Evolutionary conservation across 2,888 invertebrate genomes (phyloP).

Genomic region (Dilophus febrilis): DNA sequence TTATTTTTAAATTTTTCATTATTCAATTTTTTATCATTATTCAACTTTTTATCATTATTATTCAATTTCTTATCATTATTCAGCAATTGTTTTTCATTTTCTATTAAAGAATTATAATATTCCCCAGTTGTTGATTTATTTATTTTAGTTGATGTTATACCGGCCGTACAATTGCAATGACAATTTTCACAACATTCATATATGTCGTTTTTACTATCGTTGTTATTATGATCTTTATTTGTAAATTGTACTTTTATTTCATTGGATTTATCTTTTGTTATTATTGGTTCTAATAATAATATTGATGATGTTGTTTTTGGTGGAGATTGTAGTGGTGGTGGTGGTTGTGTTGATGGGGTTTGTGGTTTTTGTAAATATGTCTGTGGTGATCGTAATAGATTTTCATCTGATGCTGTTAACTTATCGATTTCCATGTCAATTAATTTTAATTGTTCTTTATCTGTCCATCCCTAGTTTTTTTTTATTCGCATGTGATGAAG

Average conservation of each 20-base stretch:
- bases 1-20: too few relatives aligned
- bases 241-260: not conserved
- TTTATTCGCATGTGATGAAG: too few relatives aligned
- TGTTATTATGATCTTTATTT: not conserved
- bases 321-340: not conserved
- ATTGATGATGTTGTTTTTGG: not conserved
- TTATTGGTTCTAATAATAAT: not conserved
- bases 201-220: too few relatives aligned
- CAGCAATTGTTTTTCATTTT: too few relatives aligned
- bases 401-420: constrained; percentile 23
- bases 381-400: constrained; percentile 20
- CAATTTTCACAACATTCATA: constrained; percentile 24
- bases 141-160: too few relatives aligned
- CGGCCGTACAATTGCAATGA: constrained; percentile 20
- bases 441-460: constrained; percentile 27
- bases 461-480: constrained; percentile 32
- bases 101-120: too few relatives aligned
- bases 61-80: constrained; percentile 9
- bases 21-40: too few relatives aligned
- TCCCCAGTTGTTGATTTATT: too few relatives aligned
- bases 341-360: not conserved
- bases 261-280: not conserved
- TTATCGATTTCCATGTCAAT: constrained; percentile 27
- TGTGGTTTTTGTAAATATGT: constrained; percentile 10
- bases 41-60: constrained; percentile 11